These are phyloP conservation scores for Metacarcinus magister DNA, from an alignment of 2,888 invertebrate species.

Conservation along the genomic window DNA sequence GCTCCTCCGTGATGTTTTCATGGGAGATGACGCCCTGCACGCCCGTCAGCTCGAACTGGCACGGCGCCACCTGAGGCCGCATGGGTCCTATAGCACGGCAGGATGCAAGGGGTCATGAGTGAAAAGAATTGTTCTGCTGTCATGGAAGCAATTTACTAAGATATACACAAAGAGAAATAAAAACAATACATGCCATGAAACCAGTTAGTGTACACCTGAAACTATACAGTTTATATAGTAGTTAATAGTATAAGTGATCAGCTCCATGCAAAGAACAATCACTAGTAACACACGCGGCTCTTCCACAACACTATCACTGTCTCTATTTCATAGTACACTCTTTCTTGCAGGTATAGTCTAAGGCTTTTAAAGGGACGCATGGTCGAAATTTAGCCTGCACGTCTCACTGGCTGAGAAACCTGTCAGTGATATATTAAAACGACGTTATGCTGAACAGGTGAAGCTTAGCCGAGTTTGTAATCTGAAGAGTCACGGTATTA, in stretches of 20 bases:
- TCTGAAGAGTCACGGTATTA: neutral
- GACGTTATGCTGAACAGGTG: too few relatives aligned
- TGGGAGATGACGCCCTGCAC: slow-evolving; percentile 87
- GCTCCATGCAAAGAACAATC: too few relatives aligned
- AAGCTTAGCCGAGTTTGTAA: neutral
- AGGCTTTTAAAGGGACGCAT: neutral
- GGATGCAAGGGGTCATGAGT: slow-evolving; percentile 53
- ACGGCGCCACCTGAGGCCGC: slow-evolving; percentile 87
- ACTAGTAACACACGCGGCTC: neutral
- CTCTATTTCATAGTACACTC: neutral
- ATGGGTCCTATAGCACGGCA: slow-evolving; percentile 84
- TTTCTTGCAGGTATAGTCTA: neutral
- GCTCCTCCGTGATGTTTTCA: slow-evolving; percentile 87
- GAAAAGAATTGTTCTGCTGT: too few relatives aligned
- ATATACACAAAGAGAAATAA: too few relatives aligned
- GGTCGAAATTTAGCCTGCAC: neutral
- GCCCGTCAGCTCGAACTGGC: slow-evolving; percentile 87
- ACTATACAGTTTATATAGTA: too few relatives aligned
- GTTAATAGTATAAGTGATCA: too few relatives aligned
- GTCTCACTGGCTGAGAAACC: too few relatives aligned
- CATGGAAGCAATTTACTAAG: too few relatives aligned
- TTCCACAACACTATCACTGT: neutral
- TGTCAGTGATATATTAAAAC: too few relatives aligned
- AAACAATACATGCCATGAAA: neutral
- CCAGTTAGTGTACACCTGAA: neutral